Percentiles rank a stretch among this genome's conserved stretches.
Evolutionary conservation across 1,140 invertebrate species (phyloP).

Genomic region (Drosophila seguyi): DNA sequence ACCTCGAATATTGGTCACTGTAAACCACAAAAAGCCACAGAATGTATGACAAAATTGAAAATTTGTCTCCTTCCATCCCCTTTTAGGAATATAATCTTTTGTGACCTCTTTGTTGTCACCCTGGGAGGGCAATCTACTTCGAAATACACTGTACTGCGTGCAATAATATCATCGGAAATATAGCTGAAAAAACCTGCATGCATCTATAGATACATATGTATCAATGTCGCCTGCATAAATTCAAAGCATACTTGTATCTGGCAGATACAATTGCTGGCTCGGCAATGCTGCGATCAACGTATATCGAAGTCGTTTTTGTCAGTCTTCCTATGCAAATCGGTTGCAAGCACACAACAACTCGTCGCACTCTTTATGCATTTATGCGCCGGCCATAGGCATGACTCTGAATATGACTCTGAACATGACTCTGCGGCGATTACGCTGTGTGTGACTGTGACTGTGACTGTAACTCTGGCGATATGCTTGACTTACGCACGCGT

Average conservation of each 20-base stretch:
- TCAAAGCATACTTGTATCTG: conserved; percentile 33
- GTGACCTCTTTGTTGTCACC: neutral
- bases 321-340: conserved; percentile 64
- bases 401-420: conserved; percentile 24
- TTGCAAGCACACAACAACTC: conserved; percentile 59
- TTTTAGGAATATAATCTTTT: neutral
- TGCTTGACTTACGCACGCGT: conserved; percentile 40
- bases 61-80: too few relatives aligned
- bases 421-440: conserved; percentile 26
- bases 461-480: conserved; percentile 23
- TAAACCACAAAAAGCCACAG: neutral
- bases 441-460: conserved; percentile 13
- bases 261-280: conserved; percentile 35
- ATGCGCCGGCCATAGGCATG: conserved; percentile 42
- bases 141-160: neutral
- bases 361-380: conserved; percentile 66
- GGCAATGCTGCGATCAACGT: conserved; percentile 12
- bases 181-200: conserved; percentile 5
- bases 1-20: neutral
- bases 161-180: conserved; percentile 5
- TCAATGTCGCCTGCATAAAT: conserved; percentile 52
- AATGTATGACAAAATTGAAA: neutral
- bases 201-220: neutral
- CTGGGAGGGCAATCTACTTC: neutral
- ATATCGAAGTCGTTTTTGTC: conserved; percentile 28